These are phyloP conservation scores for Drosophila colorata DNA, from an alignment of 2,888 invertebrate species.

Conservation along the genomic window DNA sequence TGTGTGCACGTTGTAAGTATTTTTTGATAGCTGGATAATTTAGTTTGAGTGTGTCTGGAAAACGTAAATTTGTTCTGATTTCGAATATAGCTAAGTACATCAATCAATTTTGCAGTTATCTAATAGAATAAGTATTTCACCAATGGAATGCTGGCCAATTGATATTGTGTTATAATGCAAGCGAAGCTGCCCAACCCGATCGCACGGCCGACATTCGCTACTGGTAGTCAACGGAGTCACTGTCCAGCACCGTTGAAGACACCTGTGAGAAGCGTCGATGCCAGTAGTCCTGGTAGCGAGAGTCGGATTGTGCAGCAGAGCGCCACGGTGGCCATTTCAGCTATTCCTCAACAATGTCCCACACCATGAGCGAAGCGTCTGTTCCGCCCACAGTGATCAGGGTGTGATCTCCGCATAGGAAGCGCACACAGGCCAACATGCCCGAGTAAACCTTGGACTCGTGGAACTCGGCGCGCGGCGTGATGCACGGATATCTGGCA, in stretches of 20 bases:
- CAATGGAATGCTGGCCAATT: constrained; percentile 67
- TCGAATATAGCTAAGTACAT: constrained; percentile 19
- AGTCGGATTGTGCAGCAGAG: constrained; percentile 76
- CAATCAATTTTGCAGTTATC: constrained; percentile 63
- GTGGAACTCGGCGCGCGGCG: constrained; percentile 94
- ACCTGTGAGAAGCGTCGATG: constrained; percentile 82
- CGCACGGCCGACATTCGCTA: constrained; percentile 33
- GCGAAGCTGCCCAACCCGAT: constrained; percentile 46
- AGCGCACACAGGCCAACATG: constrained; percentile 91
- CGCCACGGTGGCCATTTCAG: constrained; percentile 86
- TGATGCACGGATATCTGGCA: constrained; percentile 92
- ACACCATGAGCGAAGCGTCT: constrained; percentile 95
- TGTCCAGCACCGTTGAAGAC: constrained; percentile 83
- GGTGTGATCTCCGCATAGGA: constrained; percentile 94
- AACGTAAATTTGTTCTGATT: constrained; percentile 38
- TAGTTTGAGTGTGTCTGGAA: constrained; percentile 34
- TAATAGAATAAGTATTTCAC: constrained; percentile 60
- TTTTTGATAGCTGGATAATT: constrained; percentile 32
- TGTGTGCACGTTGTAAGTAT: neutral
- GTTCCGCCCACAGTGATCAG: constrained; percentile 94
- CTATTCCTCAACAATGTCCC: constrained; percentile 90
- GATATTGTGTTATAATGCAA: constrained; percentile 47
- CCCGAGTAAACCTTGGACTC: constrained; percentile 95
- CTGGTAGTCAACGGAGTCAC: constrained; percentile 84
- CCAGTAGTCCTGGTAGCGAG: constrained; percentile 83